phyloP scores from a whole-genome alignment of 2,888 invertebrate genomes.

The Hyposoter dolosus region DNA sequence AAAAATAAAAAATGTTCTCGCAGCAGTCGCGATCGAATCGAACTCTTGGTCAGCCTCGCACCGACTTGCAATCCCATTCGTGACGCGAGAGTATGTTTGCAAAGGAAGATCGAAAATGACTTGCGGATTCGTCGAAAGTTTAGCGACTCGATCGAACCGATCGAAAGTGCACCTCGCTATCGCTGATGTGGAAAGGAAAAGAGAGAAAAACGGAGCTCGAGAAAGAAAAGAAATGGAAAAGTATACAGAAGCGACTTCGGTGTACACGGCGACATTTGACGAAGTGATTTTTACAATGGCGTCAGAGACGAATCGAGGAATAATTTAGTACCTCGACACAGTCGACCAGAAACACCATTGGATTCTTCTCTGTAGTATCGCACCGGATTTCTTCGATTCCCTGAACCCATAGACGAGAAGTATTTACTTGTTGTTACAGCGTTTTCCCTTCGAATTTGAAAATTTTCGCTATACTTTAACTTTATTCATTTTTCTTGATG shows the following conservation, averaged over 20 bases:
- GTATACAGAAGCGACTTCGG: constrained; percentile 27
- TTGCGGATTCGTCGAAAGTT: constrained; percentile 52
- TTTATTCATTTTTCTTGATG: too few relatives aligned
- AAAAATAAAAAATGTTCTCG: background rate
- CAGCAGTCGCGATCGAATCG: background rate
- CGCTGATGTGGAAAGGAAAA: background rate
- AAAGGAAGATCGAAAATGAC: constrained; percentile 53
- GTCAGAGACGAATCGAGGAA: constrained; percentile 71
- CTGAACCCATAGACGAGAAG: background rate
- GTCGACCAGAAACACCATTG: background rate
- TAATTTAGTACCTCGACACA: constrained; percentile 73
- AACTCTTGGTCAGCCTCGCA: constrained; percentile 21
- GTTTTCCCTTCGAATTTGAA: too few relatives aligned
- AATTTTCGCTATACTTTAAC: too few relatives aligned
- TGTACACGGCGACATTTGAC: constrained; percentile 68
- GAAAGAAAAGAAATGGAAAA: background rate
- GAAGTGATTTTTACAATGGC: constrained; percentile 76
- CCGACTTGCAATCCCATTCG: constrained; percentile 32
- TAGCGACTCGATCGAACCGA: constrained; percentile 32
- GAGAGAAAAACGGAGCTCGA: background rate
- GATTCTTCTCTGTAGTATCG: background rate
- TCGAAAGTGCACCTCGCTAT: background rate
- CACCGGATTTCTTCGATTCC: background rate
- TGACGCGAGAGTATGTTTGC: constrained; percentile 47
- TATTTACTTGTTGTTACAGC: background rate